These are phyloP conservation scores for Urocitellus parryii DNA, from an alignment of 2,113 vertebrate species.

Conservation along the genomic window DNA sequence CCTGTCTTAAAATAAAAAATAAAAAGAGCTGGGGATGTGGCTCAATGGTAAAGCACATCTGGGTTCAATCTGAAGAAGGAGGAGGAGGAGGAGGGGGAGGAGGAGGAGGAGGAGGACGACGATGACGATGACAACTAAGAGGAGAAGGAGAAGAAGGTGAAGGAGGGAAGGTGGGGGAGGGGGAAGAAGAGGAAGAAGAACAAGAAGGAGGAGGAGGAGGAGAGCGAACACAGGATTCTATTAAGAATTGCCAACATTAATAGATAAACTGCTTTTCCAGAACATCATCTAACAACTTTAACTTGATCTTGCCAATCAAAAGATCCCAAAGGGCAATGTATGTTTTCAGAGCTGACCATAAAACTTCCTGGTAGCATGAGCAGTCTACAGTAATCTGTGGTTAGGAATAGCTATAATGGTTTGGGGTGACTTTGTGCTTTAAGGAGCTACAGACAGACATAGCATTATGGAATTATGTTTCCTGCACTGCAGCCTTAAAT, in stretches of 20 bases:
- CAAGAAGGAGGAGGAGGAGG: no score
- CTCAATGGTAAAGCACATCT: no score
- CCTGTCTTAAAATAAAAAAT: no score
- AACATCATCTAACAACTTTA: not conserved
- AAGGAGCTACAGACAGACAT: not conserved
- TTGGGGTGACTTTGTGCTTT: not conserved
- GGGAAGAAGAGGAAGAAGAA: no score
- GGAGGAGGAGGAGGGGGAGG: no score
- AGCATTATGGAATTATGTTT: not conserved
- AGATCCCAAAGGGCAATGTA: not conserved
- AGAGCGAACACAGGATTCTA: not conserved
- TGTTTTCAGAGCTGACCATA: not conserved
- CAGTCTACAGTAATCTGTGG: not conserved
- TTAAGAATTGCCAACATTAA: not conserved
- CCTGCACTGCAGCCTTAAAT: not conserved
- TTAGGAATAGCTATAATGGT: slow-evolving; percentile 12
- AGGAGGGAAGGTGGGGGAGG: no score
- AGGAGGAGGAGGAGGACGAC: no score
- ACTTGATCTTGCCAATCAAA: slow-evolving; percentile 30
- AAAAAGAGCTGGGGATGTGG: no score
- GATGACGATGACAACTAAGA: rapidly evolving
- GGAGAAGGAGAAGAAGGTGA: no score
- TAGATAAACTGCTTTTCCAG: not conserved
- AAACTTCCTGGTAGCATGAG: not conserved
- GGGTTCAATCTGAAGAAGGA: no score